A percentile compares a stretch with the other conserved stretches of the same genome.
Conservation (phyloP, 2,888 invertebrate genomes). For the Lissonota sp. region DNA sequence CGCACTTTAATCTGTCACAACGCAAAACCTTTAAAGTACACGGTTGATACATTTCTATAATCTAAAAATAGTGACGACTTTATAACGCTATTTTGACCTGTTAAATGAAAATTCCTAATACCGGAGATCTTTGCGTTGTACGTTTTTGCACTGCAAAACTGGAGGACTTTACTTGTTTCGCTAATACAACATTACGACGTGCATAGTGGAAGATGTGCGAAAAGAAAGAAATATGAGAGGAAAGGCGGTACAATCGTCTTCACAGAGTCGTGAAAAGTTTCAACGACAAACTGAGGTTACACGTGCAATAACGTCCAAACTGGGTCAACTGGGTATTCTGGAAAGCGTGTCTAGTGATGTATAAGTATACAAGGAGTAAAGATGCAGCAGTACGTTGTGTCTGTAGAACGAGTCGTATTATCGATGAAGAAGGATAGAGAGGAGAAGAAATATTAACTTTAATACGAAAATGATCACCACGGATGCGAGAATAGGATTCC, state of each 20-base stretch:
- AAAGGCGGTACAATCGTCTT: constrained; percentile 26
- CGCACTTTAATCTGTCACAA: constrained; percentile 52
- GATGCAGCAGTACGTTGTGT: not conserved
- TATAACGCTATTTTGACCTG: not conserved
- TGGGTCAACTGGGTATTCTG: constrained; percentile 50
- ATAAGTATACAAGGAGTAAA: not conserved
- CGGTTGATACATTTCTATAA: constrained; percentile 9
- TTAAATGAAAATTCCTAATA: not conserved
- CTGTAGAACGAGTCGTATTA: not conserved
- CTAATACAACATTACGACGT: constrained; percentile 10
- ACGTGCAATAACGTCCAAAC: constrained; percentile 58
- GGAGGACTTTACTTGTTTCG: constrained; percentile 2
- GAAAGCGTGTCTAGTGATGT: constrained; percentile 16
- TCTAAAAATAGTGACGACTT: not conserved
- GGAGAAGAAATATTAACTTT: constrained; percentile 14
- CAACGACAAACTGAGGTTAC: constrained; percentile 46
- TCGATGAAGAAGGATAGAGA: not conserved
- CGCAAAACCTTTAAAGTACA: not conserved
- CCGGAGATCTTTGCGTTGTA: not conserved
- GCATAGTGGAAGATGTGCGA: constrained; percentile 14
- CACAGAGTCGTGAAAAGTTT: constrained; percentile 16
- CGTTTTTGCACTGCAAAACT: too few relatives aligned
- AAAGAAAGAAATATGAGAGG: constrained; percentile 1
- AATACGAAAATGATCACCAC: not conserved
- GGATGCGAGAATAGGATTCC: not conserved